phyloP scores from a whole-genome alignment of 2,888 invertebrate genomes.

The Thera britannica region DNA sequence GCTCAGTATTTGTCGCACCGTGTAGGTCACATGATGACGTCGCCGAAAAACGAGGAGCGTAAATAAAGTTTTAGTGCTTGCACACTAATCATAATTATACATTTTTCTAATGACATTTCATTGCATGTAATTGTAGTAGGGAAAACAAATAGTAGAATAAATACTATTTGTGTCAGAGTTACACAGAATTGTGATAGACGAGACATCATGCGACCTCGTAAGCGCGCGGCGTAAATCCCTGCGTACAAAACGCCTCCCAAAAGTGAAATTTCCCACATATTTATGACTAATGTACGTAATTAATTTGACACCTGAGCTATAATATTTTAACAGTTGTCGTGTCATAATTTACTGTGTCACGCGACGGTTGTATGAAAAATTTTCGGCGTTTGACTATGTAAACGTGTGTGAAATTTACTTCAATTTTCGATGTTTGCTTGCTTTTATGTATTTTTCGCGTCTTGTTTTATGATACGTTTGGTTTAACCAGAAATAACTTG shows the following conservation, averaged over 20 bases:
- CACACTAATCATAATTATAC: too few relatives aligned
- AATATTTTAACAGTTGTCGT: slow-evolving; percentile 42
- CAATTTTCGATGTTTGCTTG: not conserved
- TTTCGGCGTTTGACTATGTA: slow-evolving; percentile 20
- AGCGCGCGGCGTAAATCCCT: slow-evolving; percentile 70
- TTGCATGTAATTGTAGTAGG: too few relatives aligned
- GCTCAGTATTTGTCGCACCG: too few relatives aligned
- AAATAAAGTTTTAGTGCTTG: too few relatives aligned
- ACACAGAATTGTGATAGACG: slow-evolving; percentile 57
- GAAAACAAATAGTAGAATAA: too few relatives aligned
- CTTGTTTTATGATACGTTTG: too few relatives aligned
- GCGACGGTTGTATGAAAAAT: slow-evolving; percentile 26
- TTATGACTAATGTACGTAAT: slow-evolving; percentile 44
- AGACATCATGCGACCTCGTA: slow-evolving; percentile 53
- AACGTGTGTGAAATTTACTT: slow-evolving; percentile 25
- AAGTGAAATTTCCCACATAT: slow-evolving; percentile 53
- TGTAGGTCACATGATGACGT: too few relatives aligned
- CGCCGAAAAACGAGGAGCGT: too few relatives aligned
- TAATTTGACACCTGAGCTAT: slow-evolving; percentile 63
- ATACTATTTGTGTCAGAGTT: slow-evolving; percentile 44
- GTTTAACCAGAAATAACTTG: too few relatives aligned
- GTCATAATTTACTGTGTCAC: slow-evolving; percentile 34
- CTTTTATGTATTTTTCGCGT: not conserved
- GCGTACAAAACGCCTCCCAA: slow-evolving; percentile 52
- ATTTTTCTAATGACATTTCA: too few relatives aligned